Evolutionary conservation across 1,140 invertebrate species (phyloP).

Genomic region (Oedothorax gibbosus): DNA sequence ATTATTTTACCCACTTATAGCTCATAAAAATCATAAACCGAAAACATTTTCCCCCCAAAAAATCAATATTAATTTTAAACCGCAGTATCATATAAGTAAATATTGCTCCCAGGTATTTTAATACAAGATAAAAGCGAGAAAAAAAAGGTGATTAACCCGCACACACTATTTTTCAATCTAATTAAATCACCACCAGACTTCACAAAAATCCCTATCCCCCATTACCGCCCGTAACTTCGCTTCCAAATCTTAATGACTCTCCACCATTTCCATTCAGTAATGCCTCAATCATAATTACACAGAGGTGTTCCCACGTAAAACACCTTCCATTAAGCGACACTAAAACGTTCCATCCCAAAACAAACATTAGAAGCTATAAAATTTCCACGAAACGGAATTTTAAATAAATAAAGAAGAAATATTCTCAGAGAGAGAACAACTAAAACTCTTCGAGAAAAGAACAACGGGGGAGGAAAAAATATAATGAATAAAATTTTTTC

Average conservation of each 20-base stretch:
- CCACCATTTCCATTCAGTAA: slow-evolving; percentile 23
- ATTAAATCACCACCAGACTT: slow-evolving; percentile 37
- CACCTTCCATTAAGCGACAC: slow-evolving; percentile 26
- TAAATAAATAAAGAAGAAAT: neutral
- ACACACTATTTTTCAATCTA: slow-evolving; percentile 7
- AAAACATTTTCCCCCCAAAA: too few species aligned
- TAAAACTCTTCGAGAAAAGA: neutral
- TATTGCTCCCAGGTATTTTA: too few species aligned
- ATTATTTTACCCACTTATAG: too few species aligned
- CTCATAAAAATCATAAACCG: too few species aligned
- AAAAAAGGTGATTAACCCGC: too few species aligned
- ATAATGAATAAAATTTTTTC: slow-evolving; percentile 31
- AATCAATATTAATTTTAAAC: too few species aligned
- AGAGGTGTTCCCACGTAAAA: slow-evolving; percentile 35
- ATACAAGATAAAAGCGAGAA: too few species aligned
- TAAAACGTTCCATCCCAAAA: slow-evolving; percentile 4
- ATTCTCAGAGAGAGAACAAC: neutral
- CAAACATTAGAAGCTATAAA: slow-evolving; percentile 10
- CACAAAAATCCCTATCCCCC: neutral
- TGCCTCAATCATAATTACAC: slow-evolving; percentile 35
- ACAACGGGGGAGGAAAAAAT: slow-evolving; percentile 5
- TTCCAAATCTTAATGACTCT: slow-evolving; percentile 53
- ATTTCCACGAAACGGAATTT: neutral
- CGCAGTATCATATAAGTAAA: too few species aligned
- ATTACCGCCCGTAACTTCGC: slow-evolving; percentile 42